These are phyloP conservation scores for Drosophila trapezifrons DNA, from an alignment of 1,140 invertebrate genomes.

Conservation along the genomic window DNA sequence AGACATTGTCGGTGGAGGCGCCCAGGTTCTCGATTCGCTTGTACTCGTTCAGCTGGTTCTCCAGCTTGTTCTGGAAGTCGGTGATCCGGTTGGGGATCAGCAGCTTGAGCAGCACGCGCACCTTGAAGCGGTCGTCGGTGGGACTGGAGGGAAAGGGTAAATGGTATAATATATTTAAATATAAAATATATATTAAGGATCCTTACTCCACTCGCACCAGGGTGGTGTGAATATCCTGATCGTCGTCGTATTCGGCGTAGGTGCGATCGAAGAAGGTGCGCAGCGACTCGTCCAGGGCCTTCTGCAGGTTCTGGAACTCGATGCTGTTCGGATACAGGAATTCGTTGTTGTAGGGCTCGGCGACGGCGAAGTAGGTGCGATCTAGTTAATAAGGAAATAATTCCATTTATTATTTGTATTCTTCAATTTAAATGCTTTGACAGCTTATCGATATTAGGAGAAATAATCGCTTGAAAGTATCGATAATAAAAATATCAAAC, in stretches of 20 bases:
- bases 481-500: no score
- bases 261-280: slow-evolving; percentile 37
- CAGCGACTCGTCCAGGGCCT: slow-evolving; percentile 43
- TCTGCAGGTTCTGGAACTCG: slow-evolving; percentile 42
- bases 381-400: slow-evolving; percentile 21
- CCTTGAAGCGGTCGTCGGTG: slow-evolving; percentile 57
- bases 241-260: slow-evolving; percentile 57
- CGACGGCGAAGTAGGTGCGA: slow-evolving; percentile 56
- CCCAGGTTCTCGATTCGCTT: slow-evolving; percentile 43
- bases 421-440: no score
- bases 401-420: no score
- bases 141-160: slow-evolving; percentile 30
- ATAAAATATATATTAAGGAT: background rate
- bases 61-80: slow-evolving; percentile 55
- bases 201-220: slow-evolving; percentile 63
- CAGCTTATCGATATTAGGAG: no score
- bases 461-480: no score
- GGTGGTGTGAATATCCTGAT: slow-evolving; percentile 36
- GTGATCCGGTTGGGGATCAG: slow-evolving; percentile 51
- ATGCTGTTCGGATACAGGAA: slow-evolving; percentile 33
- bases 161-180: background rate
- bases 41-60: slow-evolving; percentile 45
- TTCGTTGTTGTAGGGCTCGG: slow-evolving; percentile 54
- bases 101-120: slow-evolving; percentile 58
- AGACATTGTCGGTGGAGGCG: slow-evolving; percentile 46